Evolutionary conservation across 2,797 vertebrate species (phyloP).

Genomic region (Melanotaenia nigrans): DNA sequence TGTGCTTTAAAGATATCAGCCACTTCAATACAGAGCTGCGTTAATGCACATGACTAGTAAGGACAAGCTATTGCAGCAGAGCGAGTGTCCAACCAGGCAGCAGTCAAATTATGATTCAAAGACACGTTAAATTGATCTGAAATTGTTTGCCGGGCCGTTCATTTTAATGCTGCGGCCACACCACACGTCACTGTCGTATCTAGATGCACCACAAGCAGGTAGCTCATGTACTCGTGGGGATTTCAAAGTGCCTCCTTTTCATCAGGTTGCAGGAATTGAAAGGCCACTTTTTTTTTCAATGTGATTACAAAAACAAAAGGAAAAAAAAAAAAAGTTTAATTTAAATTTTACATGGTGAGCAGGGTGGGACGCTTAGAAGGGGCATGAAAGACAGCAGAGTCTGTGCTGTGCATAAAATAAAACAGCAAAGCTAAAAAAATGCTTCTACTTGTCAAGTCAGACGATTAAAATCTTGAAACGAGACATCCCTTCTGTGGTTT

Average conservation of each 20-base stretch:
- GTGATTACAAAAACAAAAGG: conserved; percentile 42
- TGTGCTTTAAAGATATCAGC: conserved; percentile 78
- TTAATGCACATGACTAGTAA: conserved; percentile 72
- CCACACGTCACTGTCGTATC: conserved; percentile 54
- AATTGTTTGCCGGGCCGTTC: conserved; percentile 53
- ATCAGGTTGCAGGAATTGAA: conserved; percentile 78
- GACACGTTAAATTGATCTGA: conserved; percentile 67
- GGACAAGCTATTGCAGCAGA: conserved; percentile 70
- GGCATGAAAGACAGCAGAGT: conserved; percentile 36
- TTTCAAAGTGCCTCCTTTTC: conserved; percentile 76
- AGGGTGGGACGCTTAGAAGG: conserved; percentile 45
- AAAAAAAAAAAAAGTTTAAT: conserved; percentile 21
- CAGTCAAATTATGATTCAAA: conserved; percentile 64
- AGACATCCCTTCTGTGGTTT: conserved; percentile 27
- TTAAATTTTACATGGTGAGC: conserved; percentile 14
- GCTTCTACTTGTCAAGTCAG: conserved; percentile 39
- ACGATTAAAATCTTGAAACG: conserved; percentile 33
- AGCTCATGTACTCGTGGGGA: conserved; percentile 65
- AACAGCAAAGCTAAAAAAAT: conserved; percentile 17
- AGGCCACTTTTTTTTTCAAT: conserved; percentile 76
- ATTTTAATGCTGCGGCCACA: conserved; percentile 53
- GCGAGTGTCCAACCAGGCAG: conserved; percentile 67
- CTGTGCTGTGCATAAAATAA: conserved; percentile 44
- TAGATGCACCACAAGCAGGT: conserved; percentile 70
- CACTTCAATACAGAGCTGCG: conserved; percentile 74